Conservation (phyloP, 2,113 vertebrate species). For the Lophura nycthemera region DNA sequence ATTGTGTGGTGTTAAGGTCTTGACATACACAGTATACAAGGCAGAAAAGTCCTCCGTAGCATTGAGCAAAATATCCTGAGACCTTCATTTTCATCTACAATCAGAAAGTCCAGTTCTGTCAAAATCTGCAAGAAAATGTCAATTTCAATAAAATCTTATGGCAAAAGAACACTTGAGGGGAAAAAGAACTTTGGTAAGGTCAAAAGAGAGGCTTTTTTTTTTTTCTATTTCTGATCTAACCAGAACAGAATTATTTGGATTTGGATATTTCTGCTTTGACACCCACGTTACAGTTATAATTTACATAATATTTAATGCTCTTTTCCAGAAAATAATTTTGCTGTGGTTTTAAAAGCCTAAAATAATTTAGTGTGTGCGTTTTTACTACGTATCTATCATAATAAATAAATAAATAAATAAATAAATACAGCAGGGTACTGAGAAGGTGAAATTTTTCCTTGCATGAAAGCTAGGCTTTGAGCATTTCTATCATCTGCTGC, state of each 20-base stretch:
- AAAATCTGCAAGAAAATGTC: background rate
- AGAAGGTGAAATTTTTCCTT: background rate
- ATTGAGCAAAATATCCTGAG: background rate
- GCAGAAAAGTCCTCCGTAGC: background rate
- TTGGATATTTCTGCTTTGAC: background rate
- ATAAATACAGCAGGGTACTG: background rate
- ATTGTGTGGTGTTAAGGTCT: background rate
- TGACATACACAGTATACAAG: accelerated
- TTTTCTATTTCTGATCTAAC: background rate
- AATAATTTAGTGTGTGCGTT: accelerated
- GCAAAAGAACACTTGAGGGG: background rate
- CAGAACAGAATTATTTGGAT: background rate
- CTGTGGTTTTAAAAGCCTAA: background rate
- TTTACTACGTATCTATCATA: background rate
- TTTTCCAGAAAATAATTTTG: background rate
- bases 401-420: background rate
- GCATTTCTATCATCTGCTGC: background rate
- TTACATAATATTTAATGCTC: background rate
- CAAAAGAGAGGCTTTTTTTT: background rate
- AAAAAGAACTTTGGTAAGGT: background rate
- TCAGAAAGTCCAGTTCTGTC: background rate
- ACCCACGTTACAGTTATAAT: background rate
- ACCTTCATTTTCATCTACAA: background rate
- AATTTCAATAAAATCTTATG: background rate
- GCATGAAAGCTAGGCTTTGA: background rate